These are phyloP conservation scores for Pseudopipra pipra DNA, from an alignment of 2,113 vertebrate species.

Conservation along the genomic window DNA sequence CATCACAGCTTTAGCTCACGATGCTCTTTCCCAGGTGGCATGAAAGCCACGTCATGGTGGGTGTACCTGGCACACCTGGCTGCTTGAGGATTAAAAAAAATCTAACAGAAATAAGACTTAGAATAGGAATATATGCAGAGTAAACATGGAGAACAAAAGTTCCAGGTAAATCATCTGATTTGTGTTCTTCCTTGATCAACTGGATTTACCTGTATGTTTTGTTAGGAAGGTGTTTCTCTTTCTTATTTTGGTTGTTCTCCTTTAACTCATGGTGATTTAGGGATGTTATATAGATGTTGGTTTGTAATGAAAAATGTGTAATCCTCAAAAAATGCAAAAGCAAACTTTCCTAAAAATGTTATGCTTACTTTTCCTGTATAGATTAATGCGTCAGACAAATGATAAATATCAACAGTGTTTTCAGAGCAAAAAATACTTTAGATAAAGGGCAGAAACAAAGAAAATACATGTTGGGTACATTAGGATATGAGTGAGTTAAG, in stretches of 20 bases:
- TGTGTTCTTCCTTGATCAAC: not conserved
- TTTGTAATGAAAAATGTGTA: not conserved
- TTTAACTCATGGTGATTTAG: not conserved
- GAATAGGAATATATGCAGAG: not conserved
- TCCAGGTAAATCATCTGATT: not conserved
- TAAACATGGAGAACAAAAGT: not conserved
- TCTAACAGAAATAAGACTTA: not conserved
- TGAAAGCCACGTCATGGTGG: rapidly evolving
- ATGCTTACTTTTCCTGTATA: not conserved
- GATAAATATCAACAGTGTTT: slow-evolving; percentile 12
- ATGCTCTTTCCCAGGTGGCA: rapidly evolving
- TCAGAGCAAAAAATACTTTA: slow-evolving; percentile 24
- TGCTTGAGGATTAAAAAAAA: not conserved
- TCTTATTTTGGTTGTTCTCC: not conserved
- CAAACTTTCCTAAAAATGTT: not conserved
- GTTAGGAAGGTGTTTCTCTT: not conserved
- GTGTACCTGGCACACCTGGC: not conserved
- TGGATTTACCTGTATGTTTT: not conserved
- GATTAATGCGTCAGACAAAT: not conserved
- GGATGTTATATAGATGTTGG: not conserved
- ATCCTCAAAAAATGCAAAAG: not conserved
- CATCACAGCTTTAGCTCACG: not conserved
- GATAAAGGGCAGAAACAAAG: slow-evolving; percentile 19
- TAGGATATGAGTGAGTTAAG: slow-evolving; percentile 39
- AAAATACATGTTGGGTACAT: not conserved